phyloP scores from a whole-genome alignment of 2,888 invertebrate genomes.

The Sminthurinus aureus region DNA sequence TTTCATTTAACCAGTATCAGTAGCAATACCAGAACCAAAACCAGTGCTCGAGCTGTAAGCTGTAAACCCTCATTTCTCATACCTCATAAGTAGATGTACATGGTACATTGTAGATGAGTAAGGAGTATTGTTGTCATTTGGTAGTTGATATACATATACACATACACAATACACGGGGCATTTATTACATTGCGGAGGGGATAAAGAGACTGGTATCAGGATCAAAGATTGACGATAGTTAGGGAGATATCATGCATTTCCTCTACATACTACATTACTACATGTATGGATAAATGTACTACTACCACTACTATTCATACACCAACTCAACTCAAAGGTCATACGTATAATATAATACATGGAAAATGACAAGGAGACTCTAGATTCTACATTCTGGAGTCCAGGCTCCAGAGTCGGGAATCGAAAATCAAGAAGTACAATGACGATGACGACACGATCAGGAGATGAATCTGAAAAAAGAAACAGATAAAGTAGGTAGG shows the following conservation, averaged over 20 bases:
- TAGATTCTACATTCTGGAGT: too few relatives aligned
- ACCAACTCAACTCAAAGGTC: too few relatives aligned
- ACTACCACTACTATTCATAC: too few relatives aligned
- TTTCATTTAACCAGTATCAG: constrained; percentile 16
- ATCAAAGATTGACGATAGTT: neutral
- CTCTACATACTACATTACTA: too few relatives aligned
- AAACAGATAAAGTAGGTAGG: neutral
- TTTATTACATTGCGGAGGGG: constrained; percentile 1
- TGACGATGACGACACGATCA: neutral
- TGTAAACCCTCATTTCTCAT: neutral
- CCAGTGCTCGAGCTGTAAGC: neutral
- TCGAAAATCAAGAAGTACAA: too few relatives aligned
- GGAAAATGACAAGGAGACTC: too few relatives aligned
- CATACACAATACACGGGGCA: neutral
- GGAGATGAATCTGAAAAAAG: constrained; percentile 10
- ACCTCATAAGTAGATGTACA: too few relatives aligned
- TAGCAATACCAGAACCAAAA: too few relatives aligned
- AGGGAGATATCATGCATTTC: neutral
- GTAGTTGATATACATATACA: constrained; percentile 9
- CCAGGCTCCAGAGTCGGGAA: too few relatives aligned
- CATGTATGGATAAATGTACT: too few relatives aligned
- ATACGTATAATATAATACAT: too few relatives aligned
- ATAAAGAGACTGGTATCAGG: neutral
- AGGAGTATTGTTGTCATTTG: neutral
- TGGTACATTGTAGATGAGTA: neutral